Evolutionary conservation across 2,113 vertebrate genomes (phyloP).

Genomic region (Garra rufa): DNA sequence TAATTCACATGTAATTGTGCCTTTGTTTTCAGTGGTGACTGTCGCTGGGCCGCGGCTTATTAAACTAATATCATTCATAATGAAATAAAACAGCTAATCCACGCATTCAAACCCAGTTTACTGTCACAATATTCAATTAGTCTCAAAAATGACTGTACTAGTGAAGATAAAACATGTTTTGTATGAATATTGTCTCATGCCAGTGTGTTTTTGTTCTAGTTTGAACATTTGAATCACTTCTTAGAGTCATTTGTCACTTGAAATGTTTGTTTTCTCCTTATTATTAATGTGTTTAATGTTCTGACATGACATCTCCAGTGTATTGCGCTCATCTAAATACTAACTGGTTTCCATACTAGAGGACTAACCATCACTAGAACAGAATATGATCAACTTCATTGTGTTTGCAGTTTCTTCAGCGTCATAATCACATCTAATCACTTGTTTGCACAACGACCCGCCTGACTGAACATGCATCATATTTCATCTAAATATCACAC

Average conservation of each 20-base stretch:
- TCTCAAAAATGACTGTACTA: background rate
- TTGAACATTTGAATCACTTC: too few species aligned
- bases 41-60: background rate
- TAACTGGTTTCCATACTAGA: background rate
- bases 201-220: background rate
- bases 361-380: background rate
- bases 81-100: background rate
- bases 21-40: background rate
- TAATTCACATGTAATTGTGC: background rate
- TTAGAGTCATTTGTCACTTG: background rate
- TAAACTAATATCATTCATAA: background rate
- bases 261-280: too few species aligned
- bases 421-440: background rate
- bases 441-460: background rate
- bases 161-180: background rate
- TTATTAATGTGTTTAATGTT: background rate
- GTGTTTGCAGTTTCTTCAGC: too few species aligned
- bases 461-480: background rate
- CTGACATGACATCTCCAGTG: too few species aligned
- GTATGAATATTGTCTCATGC: background rate
- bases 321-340: too few species aligned
- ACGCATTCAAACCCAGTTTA: background rate
- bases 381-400: too few species aligned
- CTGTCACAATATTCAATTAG: background rate
- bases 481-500: background rate